Evolutionary conservation across 2,888 invertebrate genomes (phyloP), one percentile per base, ranked within the genome.

Genomic region (Nudaria mundana): DNA sequence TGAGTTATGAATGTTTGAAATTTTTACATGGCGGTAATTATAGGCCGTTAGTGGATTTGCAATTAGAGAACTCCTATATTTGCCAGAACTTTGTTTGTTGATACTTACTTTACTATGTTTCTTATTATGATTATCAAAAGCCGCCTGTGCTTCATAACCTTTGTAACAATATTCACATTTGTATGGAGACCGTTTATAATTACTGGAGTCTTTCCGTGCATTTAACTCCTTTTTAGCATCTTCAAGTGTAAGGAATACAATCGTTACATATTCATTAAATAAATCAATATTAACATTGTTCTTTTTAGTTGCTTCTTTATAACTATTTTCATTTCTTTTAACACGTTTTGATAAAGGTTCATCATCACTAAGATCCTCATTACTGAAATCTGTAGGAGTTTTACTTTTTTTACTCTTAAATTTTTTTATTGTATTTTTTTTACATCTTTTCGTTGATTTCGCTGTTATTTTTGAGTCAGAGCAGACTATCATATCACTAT

Each of bases 81-180:
- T n/a, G n/a, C n/a, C n/a, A n/a, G n/a, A n/a, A n/a, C n/a, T n/a
- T n/a, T n/a, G n/a, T n/a, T n/a, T n/a, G n/a, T n/a, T n/a, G n/a
- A n/a, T 1, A 37, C 70, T 60, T 46, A 73, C 74, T 39, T 32
- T 14, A 38, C 57, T 66, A 48, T 73, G 73, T 45, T 63, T 72
- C 18, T 67, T 70, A 52, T 54, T 57, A 42, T 73, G 74, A 48
- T 71, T 71, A 0, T 69, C 60, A 52, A 53, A 73, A 10, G 73
- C 56, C 4, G 40, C 15, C 31, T 65, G 54, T 2, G 47, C 52
- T 43, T 63, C 65, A 50, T 53, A 74, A 0, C 71, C 74, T 52
- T 66, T 62, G 26, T 49, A 74, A 22, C 73, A 74, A 20, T 66
- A 44, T n/a, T 64, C 56, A 54, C 73, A 74, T 44, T 71, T 74